Conservation (phyloP, 2,797 vertebrate species). For the Champsocephalus gunnari region DNA sequence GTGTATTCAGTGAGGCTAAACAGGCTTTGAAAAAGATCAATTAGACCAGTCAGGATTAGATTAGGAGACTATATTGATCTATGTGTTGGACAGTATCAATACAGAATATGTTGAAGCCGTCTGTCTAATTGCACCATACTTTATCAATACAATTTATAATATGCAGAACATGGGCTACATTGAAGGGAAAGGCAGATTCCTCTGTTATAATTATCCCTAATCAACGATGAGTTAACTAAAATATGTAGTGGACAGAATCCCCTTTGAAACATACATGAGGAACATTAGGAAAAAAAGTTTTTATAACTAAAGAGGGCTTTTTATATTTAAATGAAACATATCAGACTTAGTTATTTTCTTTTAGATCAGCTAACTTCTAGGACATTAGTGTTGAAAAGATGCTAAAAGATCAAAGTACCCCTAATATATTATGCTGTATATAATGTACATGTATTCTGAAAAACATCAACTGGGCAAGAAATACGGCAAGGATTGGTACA, state of each 20-base stretch:
- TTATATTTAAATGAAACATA: background rate
- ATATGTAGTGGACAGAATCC: background rate
- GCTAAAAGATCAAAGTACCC: background rate
- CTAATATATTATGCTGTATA: background rate
- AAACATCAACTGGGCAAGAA: conserved; percentile 15
- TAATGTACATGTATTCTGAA: conserved; percentile 13
- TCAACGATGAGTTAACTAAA: background rate
- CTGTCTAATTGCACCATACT: background rate
- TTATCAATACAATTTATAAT: background rate
- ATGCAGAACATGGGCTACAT: background rate
- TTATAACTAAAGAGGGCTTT: background rate
- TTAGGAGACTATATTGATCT: background rate
- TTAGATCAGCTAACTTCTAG: background rate
- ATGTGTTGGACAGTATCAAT: background rate
- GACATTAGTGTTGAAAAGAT: background rate
- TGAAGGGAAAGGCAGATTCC: background rate
- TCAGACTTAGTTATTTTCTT: background rate
- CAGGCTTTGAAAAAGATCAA: background rate
- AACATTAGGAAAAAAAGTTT: background rate
- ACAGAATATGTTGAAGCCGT: background rate
- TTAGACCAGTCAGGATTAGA: background rate
- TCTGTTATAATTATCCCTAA: background rate
- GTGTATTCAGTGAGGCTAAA: background rate
- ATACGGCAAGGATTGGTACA: conserved; percentile 24
- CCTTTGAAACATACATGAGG: background rate